Conservation (phyloP, 37 sponge, comb jelly and placozoan species). For the Haliclona indistincta region DNA sequence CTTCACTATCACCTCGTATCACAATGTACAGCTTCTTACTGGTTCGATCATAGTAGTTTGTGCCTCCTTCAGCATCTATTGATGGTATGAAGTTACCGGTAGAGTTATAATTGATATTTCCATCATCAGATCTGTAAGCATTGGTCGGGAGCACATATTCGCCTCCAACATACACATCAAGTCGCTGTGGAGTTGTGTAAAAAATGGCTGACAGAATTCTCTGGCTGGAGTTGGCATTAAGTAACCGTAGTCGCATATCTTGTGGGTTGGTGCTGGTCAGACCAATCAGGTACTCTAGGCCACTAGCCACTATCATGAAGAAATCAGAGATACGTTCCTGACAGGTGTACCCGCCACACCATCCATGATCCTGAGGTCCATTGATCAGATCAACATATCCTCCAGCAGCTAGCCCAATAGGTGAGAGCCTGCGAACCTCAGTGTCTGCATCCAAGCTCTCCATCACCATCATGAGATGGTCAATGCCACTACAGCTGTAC, state of each 20-base stretch:
- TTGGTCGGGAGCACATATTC: slow-evolving; percentile 67
- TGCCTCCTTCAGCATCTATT: slow-evolving; percentile 33
- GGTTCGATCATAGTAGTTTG: slow-evolving; percentile 70
- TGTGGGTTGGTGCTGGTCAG: slow-evolving; percentile 94
- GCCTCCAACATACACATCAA: slow-evolving; percentile 64
- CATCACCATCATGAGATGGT: slow-evolving; percentile 89
- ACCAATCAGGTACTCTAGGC: slow-evolving; percentile 66
- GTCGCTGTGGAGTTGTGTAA: slow-evolving; percentile 79
- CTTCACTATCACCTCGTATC: slow-evolving; percentile 43
- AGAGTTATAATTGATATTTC: slow-evolving; percentile 45
- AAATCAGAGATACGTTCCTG: slow-evolving; percentile 95
- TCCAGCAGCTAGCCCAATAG: slow-evolving; percentile 75
- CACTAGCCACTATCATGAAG: slow-evolving; percentile 76
- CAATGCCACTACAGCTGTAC: slow-evolving; percentile 67
- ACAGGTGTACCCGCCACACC: slow-evolving; percentile 98
- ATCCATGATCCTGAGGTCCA: slow-evolving; percentile 93
- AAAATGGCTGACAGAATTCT: slow-evolving; percentile 68
- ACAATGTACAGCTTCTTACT: slow-evolving; percentile 59
- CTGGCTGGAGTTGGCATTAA: slow-evolving; percentile 63
- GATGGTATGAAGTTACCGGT: slow-evolving; percentile 32
- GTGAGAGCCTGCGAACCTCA: slow-evolving; percentile 89
- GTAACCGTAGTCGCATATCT: slow-evolving; percentile 55
- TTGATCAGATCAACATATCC: slow-evolving; percentile 91
- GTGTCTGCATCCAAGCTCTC: slow-evolving; percentile 97
- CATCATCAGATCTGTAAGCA: slow-evolving; percentile 26